Conservation (phyloP, 2,113 vertebrate species). For the Lepus americanus region DNA sequence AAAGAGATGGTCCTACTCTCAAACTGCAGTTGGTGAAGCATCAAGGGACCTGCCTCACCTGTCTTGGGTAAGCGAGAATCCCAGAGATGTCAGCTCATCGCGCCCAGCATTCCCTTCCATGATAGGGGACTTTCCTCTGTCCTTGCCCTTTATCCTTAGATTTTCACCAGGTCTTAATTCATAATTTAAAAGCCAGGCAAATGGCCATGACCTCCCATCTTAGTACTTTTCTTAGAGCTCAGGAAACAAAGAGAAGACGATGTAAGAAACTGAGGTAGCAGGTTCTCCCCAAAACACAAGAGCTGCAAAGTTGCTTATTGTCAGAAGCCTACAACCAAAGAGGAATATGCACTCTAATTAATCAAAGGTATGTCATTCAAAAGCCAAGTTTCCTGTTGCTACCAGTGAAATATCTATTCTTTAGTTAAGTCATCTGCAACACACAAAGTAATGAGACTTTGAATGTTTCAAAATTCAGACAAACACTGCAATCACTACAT, state of each 20-base stretch:
- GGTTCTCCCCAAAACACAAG: background rate
- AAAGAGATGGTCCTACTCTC: background rate
- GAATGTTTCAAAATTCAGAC: background rate
- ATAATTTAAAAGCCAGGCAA: background rate
- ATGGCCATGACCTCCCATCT: background rate
- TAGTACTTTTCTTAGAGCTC: background rate
- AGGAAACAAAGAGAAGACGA: background rate
- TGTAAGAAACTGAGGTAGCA: too few relatives aligned
- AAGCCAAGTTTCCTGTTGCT: conserved; percentile 64
- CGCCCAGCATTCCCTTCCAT: background rate
- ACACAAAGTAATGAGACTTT: conserved; percentile 37
- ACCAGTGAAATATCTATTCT: conserved; percentile 40
- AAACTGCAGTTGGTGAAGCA: background rate
- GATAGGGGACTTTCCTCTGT: background rate
- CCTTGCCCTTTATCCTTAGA: background rate
- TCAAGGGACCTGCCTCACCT: background rate
- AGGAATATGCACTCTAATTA: conserved; percentile 40
- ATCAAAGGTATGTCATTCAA: conserved; percentile 46
- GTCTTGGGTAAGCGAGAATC: background rate
- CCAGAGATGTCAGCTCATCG: background rate
- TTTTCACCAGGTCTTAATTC: conserved; percentile 25
- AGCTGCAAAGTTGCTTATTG: conserved; percentile 55
- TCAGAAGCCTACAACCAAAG: conserved; percentile 54
- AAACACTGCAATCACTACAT: conserved; percentile 51
- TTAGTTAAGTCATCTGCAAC: conserved; percentile 67